Evolutionary conservation across 2,113 vertebrate genomes (phyloP).

Genomic region (Podilymbus podiceps): DNA sequence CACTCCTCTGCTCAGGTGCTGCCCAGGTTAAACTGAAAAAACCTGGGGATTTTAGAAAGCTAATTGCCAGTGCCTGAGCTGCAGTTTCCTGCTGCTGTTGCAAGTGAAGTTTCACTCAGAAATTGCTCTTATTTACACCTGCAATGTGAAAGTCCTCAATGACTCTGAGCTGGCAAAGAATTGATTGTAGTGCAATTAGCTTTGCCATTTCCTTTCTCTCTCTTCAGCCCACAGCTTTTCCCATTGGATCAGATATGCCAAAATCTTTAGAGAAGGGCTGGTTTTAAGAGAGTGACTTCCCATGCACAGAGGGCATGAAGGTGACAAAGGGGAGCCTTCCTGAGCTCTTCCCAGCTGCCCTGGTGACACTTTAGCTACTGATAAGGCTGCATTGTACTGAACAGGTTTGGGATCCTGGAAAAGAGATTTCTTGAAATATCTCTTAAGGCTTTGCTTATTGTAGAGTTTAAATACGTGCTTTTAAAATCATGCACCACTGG

Average conservation of each 20-base stretch:
- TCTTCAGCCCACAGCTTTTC: neutral
- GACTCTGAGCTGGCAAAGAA: neutral
- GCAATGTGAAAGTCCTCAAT: neutral
- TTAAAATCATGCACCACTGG: neutral
- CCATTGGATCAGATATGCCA: neutral
- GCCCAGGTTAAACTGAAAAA: neutral
- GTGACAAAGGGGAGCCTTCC: neutral
- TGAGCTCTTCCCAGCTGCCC: neutral
- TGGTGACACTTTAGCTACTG: neutral
- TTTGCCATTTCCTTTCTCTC: neutral
- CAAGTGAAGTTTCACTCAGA: neutral
- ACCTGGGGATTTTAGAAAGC: neutral
- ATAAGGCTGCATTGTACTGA: neutral
- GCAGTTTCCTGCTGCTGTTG: neutral
- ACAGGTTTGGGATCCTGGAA: neutral
- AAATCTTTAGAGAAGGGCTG: neutral
- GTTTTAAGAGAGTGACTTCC: neutral
- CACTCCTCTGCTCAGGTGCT: neutral
- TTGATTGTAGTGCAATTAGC: neutral
- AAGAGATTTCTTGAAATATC: neutral
- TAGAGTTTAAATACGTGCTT: neutral
- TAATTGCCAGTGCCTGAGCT: neutral
- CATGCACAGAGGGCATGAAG: neutral
- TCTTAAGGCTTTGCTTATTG: neutral
- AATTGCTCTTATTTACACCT: neutral